These are phyloP conservation scores for Triops cancriformis DNA, from an alignment of 1,140 invertebrate genomes.

Conservation along the genomic window DNA sequence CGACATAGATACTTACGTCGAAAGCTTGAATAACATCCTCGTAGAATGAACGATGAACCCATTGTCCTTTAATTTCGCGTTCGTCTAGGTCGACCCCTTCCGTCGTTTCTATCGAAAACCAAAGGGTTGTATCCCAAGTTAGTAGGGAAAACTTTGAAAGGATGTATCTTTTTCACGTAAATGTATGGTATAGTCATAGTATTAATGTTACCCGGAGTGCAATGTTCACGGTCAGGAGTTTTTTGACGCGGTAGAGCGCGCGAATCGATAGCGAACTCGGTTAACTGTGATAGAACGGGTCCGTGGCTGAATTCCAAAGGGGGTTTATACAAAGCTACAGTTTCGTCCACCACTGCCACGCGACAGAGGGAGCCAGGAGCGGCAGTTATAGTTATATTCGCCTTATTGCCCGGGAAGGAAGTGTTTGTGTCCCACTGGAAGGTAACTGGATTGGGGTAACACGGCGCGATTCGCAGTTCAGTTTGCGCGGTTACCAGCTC, in stretches of 20 bases:
- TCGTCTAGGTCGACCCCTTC: too few relatives aligned
- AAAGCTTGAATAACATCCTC: too few relatives aligned
- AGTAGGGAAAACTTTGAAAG: too few relatives aligned
- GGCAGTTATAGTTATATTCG: constrained; percentile 45
- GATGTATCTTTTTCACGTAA: too few relatives aligned
- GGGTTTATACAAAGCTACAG: constrained; percentile 43
- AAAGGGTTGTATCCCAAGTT: too few relatives aligned
- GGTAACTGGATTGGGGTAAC: constrained; percentile 46
- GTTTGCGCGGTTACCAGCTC: constrained; percentile 55
- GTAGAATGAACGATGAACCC: too few relatives aligned
- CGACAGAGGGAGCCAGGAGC: constrained; percentile 49
- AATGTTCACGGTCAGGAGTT: constrained; percentile 28
- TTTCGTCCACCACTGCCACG: constrained; percentile 51
- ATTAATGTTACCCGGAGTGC: constrained; percentile 28
- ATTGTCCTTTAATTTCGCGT: too few relatives aligned
- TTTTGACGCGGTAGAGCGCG: constrained; percentile 38
- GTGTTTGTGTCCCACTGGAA: constrained; percentile 43
- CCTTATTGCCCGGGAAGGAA: constrained; percentile 44
- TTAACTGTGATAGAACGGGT: constrained; percentile 37
- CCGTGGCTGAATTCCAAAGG: constrained; percentile 36
- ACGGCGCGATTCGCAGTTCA: constrained; percentile 43
- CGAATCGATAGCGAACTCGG: constrained; percentile 37
- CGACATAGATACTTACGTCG: too few relatives aligned
- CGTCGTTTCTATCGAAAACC: too few relatives aligned
- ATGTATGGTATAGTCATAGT: too few relatives aligned